Evolutionary conservation across 2,888 invertebrate genomes (phyloP).

Genomic region (Volucella inflata): DNA sequence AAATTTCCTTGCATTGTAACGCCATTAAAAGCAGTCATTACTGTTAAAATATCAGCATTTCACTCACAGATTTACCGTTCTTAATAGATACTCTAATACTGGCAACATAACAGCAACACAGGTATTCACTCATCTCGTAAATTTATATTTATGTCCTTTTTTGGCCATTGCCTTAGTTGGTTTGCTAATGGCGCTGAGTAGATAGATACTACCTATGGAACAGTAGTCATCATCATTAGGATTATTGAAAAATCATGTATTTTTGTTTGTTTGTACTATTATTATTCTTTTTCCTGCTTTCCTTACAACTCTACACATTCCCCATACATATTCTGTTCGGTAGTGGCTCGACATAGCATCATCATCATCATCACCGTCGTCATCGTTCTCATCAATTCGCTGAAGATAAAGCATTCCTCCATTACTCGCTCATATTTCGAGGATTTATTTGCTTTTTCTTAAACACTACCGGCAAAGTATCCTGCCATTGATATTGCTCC

Average conservation of each 20-base stretch:
- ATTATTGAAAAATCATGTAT: slow-evolving; percentile 76
- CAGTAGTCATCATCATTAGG: slow-evolving; percentile 71
- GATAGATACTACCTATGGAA: slow-evolving; percentile 37
- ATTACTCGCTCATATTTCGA: slow-evolving; percentile 59
- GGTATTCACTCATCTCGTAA: slow-evolving; percentile 73
- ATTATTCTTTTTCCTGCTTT: slow-evolving; percentile 64
- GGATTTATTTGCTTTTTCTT: slow-evolving; percentile 75
- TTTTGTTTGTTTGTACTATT: slow-evolving; percentile 73
- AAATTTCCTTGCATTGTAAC: neutral
- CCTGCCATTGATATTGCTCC: slow-evolving; percentile 12
- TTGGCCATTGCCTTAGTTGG: slow-evolving; percentile 48
- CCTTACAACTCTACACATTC: slow-evolving; percentile 23
- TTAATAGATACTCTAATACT: slow-evolving; percentile 23
- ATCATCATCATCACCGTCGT: slow-evolving; percentile 30
- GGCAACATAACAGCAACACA: slow-evolving; percentile 47
- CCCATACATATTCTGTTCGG: neutral
- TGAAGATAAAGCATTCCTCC: slow-evolving; percentile 71
- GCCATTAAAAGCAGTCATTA: slow-evolving; percentile 57
- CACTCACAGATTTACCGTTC: slow-evolving; percentile 12
- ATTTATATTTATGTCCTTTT: slow-evolving; percentile 71
- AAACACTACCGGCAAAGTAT: slow-evolving; percentile 50
- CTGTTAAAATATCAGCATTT: slow-evolving; percentile 37
- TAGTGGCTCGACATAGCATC: slow-evolving; percentile 26
- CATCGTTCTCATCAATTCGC: slow-evolving; percentile 68
- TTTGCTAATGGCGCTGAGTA: slow-evolving; percentile 10